phyloP scores from a whole-genome alignment of 2,797 vertebrate species.

The Leontopithecus rosalia region DNA sequence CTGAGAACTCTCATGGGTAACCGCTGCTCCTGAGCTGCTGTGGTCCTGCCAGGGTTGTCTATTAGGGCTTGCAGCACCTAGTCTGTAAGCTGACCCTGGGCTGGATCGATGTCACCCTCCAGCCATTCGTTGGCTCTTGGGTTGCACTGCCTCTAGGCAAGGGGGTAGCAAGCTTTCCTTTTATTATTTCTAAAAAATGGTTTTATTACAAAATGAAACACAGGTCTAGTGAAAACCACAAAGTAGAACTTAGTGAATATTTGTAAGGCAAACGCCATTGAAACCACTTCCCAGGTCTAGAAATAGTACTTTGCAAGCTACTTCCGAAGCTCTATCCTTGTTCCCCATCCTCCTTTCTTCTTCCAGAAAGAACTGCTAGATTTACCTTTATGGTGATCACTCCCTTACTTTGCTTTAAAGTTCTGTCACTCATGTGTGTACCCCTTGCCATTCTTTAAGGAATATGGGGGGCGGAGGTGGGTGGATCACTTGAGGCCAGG shows the following conservation, averaged over 20 bases:
- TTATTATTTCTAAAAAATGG: neutral
- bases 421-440: too few relatives aligned
- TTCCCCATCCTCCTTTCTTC: neutral
- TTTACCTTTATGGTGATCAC: neutral
- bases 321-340: neutral
- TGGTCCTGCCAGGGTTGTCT: neutral
- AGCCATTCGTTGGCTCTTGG: neutral
- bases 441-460: neutral
- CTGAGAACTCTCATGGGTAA: fast-evolving
- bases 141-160: neutral
- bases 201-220: neutral
- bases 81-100: neutral
- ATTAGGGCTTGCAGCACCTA: neutral
- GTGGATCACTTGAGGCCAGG: neutral
- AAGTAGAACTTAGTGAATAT: neutral
- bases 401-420: neutral
- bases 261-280: fast-evolving
- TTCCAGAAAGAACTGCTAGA: neutral
- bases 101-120: neutral
- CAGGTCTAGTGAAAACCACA: neutral
- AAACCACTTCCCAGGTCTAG: neutral
- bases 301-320: neutral
- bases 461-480: neutral
- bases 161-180: neutral
- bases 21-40: fast-evolving